Percentiles rank a stretch among this genome's conserved stretches.
phyloP scores from a whole-genome alignment of 2,113 vertebrate species.

The Grantiella picta region DNA sequence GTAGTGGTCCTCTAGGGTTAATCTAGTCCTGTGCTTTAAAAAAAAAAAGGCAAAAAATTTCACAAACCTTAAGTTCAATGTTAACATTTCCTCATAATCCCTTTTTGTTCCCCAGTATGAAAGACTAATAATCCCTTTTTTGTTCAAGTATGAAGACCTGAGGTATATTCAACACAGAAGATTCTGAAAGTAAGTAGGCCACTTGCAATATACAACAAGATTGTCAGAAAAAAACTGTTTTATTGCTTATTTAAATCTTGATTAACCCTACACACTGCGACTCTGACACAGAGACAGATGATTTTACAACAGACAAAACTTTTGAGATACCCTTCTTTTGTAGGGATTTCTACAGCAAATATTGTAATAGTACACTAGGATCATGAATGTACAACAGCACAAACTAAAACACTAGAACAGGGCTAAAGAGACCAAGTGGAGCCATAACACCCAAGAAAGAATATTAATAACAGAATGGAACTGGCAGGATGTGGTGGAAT shows the following conservation, averaged over 20 bases:
- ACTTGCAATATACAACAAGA: not conserved
- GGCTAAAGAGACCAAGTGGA: not conserved
- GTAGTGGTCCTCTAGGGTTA: not conserved
- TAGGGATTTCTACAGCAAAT: not conserved
- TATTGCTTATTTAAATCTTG: not conserved
- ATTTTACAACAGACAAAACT: not conserved
- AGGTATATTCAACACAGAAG: not conserved
- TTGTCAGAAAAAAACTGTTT: not conserved
- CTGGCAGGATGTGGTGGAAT: not conserved
- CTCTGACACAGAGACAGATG: not conserved
- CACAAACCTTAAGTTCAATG: not conserved
- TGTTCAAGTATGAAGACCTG: not conserved
- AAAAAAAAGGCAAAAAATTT: not conserved
- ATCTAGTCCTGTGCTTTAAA: not conserved
- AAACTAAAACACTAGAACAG: not conserved
- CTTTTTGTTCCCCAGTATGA: not conserved
- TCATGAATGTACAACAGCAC: not conserved
- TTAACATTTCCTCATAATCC: not conserved
- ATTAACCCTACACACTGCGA: not conserved
- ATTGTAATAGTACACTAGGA: not conserved
- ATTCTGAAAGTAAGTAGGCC: not conserved
- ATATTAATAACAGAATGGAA: not conserved
- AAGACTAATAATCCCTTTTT: not conserved
- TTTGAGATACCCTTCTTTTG: not conserved
- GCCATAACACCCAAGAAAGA: not conserved